Evolutionary conservation across 1,140 invertebrate genomes (phyloP), one percentile per base, ranked within the genome.

Genomic region (Zophobas atratus): DNA sequence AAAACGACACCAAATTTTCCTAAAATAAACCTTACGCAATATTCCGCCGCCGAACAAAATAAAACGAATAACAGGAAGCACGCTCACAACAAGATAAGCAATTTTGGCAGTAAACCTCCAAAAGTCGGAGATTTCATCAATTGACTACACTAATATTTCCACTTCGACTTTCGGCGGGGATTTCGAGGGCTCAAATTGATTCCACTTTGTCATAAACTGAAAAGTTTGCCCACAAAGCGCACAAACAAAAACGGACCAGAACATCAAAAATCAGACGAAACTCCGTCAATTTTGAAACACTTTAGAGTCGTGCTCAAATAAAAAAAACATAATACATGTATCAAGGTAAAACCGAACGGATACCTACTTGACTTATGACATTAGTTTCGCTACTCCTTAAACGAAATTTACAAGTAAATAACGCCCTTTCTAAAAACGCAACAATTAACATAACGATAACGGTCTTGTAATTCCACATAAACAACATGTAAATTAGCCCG

Each of bases 161-260:
- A 51, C 4, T 51, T 20, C 49, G 49, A 51, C 4, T 51, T 51
- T 2, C 6, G 4, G 2, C 49, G 6, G 4, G 49, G 49, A 51
- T 51, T 51, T 51, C 2, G 49, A 51, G 6, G 4, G 49, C 57
- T 63, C 35, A 41, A 20, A 63, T 43, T 67, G 60, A 67, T 67
- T 46, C 33, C 39, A 67, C 39, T 39, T 43, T 67, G 60, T 67
- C 60, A 67, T 46, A 67, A 63, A 43, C 43, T 63, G 36, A 63
- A 20, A 63, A 63, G 35, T 63, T 63, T 20, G n/a, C n/a, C 33
- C 36, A 3, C 35, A 8, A 36, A 39, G n/a, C n/a, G 36, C 6
- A 63, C 57, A 20, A 46, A 67, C 38, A 43, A 34, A 43, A n/a
- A 38, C 38, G 49, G 3, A 51, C 20, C 20, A 20, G 20, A 20